These are phyloP conservation scores for Panthera leo DNA, from an alignment of 2,113 vertebrate genomes.

Conservation along the genomic window DNA sequence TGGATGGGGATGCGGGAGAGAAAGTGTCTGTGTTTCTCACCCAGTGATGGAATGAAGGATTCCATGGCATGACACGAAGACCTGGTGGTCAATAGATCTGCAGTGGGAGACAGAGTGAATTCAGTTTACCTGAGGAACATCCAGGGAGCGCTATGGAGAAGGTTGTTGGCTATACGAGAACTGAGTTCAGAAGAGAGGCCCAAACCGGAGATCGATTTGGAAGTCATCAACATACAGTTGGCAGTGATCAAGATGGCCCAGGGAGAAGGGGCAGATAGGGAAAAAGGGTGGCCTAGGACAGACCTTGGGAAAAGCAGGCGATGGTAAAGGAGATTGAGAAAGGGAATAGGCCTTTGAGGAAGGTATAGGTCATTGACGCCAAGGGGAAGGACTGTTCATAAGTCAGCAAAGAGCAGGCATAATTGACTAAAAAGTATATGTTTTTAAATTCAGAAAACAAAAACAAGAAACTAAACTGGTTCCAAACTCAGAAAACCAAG, in stretches of 20 bases:
- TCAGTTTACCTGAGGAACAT: not conserved
- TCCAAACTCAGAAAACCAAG: constrained; percentile 45
- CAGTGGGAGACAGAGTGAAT: not conserved
- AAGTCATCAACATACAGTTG: not conserved
- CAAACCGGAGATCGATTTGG: not conserved
- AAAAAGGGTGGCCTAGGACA: not conserved
- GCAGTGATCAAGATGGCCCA: not conserved
- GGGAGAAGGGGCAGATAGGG: not conserved
- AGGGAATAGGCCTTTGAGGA: not conserved
- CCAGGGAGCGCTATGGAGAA: not conserved
- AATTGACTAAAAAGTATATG: constrained; percentile 29
- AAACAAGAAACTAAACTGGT: not conserved
- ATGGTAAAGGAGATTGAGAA: not conserved
- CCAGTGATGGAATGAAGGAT: not conserved
- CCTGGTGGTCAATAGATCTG: not conserved
- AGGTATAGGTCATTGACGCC: not conserved
- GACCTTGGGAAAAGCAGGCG: not conserved
- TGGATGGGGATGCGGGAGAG: not conserved
- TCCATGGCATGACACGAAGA: not conserved
- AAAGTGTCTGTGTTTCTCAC: not conserved
- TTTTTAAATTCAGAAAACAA: not conserved
- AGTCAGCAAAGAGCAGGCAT: constrained; percentile 45
- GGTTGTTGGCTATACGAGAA: not conserved
- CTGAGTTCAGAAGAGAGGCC: not conserved
- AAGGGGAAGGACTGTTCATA: not conserved